phyloP scores from a whole-genome alignment of 2,888 invertebrate genomes.

The Drosophila mettleri region DNA sequence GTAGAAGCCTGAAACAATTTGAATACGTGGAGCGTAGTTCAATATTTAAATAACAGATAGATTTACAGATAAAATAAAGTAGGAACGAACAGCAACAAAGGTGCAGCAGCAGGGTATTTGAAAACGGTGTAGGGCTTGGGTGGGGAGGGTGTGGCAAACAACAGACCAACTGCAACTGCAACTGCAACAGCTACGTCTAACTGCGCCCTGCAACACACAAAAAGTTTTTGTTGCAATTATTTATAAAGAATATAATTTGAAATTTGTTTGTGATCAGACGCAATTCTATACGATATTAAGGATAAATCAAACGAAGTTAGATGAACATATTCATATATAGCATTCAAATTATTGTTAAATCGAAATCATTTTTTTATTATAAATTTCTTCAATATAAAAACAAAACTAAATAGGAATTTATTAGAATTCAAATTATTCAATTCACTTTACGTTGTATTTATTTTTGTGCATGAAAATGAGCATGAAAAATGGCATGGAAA shows the following conservation, averaged over 20 bases:
- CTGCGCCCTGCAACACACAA: conserved; percentile 40
- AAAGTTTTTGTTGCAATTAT: conserved; percentile 9
- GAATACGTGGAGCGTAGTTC: conserved; percentile 15
- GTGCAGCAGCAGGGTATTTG: conserved; percentile 32
- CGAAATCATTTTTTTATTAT: not conserved
- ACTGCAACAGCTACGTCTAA: conserved; percentile 20
- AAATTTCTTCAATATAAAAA: not conserved
- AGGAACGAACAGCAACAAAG: conserved; percentile 42
- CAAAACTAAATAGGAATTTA: not conserved
- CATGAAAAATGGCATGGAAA: conserved; percentile 27
- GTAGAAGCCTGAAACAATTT: conserved; percentile 30
- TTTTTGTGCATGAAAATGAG: conserved; percentile 12
- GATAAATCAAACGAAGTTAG: not conserved
- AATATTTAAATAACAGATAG: conserved; percentile 15
- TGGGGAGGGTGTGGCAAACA: conserved; percentile 14
- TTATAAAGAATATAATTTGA: not conserved
- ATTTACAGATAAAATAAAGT: conserved; percentile 7
- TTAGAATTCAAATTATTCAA: no score
- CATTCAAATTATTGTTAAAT: not conserved
- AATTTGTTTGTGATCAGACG: not conserved
- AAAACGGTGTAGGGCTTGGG: not conserved
- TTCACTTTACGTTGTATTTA: conserved; percentile 1
- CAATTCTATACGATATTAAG: not conserved
- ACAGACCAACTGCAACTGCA: conserved; percentile 30
- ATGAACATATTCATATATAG: not conserved